Conservation (phyloP, 2,797 vertebrate genomes). For the Triplophysa bombifrons region DNA sequence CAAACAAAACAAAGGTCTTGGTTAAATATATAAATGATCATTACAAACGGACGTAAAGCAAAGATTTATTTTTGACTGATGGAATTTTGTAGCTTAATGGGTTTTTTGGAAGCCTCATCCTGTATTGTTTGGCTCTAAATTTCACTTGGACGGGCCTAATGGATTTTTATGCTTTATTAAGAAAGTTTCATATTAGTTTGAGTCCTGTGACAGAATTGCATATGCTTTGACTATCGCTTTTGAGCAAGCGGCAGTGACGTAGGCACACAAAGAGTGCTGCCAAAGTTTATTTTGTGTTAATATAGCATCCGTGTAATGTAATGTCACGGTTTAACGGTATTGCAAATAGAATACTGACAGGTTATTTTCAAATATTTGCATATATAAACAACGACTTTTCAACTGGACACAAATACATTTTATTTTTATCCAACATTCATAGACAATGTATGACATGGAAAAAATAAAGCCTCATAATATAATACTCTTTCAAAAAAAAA, state of each 20-base stretch:
- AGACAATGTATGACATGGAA: too few species aligned
- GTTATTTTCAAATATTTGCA: too few species aligned
- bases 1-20: background rate
- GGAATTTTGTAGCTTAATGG: background rate
- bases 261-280: conserved; percentile 9
- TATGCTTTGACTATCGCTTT: conserved; percentile 62
- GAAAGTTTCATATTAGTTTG: conserved; percentile 37
- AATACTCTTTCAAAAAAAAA: too few species aligned
- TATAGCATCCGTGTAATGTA: background rate
- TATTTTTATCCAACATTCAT: too few species aligned
- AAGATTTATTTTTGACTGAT: background rate
- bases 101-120: background rate
- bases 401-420: too few species aligned
- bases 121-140: background rate
- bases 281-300: conserved; percentile 27
- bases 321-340: too few species aligned
- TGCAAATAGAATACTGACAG: too few species aligned
- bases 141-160: background rate
- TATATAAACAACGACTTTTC: too few species aligned
- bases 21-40: too few species aligned
- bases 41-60: background rate
- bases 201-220: conserved; percentile 49
- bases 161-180: conserved; percentile 3
- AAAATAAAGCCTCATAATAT: too few species aligned
- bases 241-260: conserved; percentile 51